A percentile compares a stretch with the other conserved stretches of the same genome.
phyloP scores from a whole-genome alignment of 2,797 vertebrate genomes.

The Coregonus sp. region DNA sequence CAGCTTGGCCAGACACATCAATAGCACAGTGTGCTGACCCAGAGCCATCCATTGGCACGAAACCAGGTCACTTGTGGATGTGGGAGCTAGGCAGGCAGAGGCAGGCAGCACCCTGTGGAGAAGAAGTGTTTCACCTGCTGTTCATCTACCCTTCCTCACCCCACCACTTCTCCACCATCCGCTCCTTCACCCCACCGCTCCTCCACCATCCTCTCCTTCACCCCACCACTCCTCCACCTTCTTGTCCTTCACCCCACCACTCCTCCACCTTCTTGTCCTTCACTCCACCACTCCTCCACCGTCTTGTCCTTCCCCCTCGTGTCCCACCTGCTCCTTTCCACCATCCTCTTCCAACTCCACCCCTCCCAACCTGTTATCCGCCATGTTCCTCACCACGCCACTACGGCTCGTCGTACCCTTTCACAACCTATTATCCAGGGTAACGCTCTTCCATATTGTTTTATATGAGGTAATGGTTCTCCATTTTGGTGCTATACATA shows the following conservation, averaged over 20 bases:
- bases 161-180: slow-evolving; percentile 6
- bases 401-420: too few species aligned
- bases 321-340: too few species aligned
- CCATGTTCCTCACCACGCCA: too few species aligned
- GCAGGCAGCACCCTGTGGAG: slow-evolving; percentile 54
- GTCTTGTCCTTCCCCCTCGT: background rate
- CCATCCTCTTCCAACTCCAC: background rate
- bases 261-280: too few species aligned
- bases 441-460: background rate
- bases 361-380: background rate
- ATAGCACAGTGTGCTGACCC: background rate
- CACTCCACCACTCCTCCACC: background rate
- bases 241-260: too few species aligned
- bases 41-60: slow-evolving; percentile 17
- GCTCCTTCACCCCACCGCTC: too few species aligned
- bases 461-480: background rate
- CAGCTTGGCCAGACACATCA: too few species aligned
- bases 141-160: slow-evolving; percentile 16
- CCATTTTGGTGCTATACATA: too few species aligned
- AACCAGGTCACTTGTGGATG: slow-evolving; percentile 57
- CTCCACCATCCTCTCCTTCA: background rate
- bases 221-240: too few species aligned
- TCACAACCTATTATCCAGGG: slow-evolving; percentile 11
- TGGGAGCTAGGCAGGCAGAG: background rate
- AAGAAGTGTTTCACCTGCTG: slow-evolving; percentile 58